These are phyloP conservation scores for Procambarus virginalis DNA, from an alignment of 1,140 invertebrate species.

Conservation along the genomic window DNA sequence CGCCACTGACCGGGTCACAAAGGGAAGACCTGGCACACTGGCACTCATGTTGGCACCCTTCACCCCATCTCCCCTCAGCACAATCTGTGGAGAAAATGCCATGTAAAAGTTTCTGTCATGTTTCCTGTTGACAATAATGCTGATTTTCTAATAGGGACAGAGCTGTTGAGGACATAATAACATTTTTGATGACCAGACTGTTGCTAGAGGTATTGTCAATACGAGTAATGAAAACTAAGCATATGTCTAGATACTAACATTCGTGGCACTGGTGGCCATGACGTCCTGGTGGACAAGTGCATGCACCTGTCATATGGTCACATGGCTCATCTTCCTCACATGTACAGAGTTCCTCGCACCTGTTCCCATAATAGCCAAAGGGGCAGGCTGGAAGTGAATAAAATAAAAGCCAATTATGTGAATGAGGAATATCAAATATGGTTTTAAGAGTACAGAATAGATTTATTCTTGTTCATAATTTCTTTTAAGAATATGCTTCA, in stretches of 20 bases:
- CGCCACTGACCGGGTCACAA: conserved; percentile 88
- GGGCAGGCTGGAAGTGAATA: conserved; percentile 73
- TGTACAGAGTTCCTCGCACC: conserved; percentile 86
- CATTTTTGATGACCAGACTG: too few relatives aligned
- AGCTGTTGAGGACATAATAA: too few relatives aligned
- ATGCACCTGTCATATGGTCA: conserved; percentile 41
- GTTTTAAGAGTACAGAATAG: neutral
- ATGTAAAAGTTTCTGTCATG: too few relatives aligned
- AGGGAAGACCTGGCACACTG: conserved; percentile 81
- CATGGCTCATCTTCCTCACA: conserved; percentile 80
- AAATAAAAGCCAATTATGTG: neutral
- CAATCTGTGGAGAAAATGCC: conserved; percentile 16
- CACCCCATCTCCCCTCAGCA: conserved; percentile 76
- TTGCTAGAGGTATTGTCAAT: neutral
- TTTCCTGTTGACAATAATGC: too few relatives aligned
- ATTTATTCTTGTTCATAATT: neutral
- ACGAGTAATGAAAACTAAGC: neutral
- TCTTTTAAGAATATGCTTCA: neutral
- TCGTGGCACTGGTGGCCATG: conserved; percentile 82
- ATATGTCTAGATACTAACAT: conserved; percentile 73
- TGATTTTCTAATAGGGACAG: too few relatives aligned
- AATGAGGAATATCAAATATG: neutral
- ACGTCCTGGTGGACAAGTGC: conserved; percentile 39
- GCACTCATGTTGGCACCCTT: conserved; percentile 84
- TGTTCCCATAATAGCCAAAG: conserved; percentile 75